phyloP scores from a whole-genome alignment of 1,140 invertebrate species.

The Portunus trituberculatus region DNA sequence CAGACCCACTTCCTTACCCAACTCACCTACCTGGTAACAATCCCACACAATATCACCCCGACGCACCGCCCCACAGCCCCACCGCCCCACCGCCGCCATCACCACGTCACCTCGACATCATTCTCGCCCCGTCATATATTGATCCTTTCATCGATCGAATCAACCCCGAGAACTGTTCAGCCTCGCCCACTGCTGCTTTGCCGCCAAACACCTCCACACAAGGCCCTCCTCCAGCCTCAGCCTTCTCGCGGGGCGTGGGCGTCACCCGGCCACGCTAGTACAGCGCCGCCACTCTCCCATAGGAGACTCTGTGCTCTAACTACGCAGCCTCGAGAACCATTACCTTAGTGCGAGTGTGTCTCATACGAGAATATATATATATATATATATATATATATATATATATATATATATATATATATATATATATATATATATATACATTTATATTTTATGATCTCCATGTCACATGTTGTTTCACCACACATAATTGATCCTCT shows the following conservation, averaged over 20 bases:
- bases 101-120: background rate
- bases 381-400: background rate
- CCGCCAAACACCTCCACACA: background rate
- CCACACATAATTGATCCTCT: too few species aligned
- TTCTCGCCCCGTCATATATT: slow-evolving; percentile 8
- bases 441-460: slow-evolving; percentile 34
- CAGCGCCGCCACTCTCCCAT: background rate
- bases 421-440: slow-evolving; percentile 43
- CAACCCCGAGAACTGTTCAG: background rate
- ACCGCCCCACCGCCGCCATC: slow-evolving; percentile 27
- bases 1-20: too few species aligned
- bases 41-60: background rate
- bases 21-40: background rate
- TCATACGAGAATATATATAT: background rate
- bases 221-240: background rate
- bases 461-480: too few species aligned
- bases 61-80: background rate
- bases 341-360: too few species aligned
- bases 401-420: slow-evolving; percentile 38
- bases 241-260: background rate
- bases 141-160: slow-evolving; percentile 21
- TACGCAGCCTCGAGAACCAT: background rate
- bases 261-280: background rate
- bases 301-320: background rate
- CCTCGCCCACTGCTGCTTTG: background rate